Conservation (phyloP, 2,113 vertebrate species). For the Todiramphus saurophagus region DNA sequence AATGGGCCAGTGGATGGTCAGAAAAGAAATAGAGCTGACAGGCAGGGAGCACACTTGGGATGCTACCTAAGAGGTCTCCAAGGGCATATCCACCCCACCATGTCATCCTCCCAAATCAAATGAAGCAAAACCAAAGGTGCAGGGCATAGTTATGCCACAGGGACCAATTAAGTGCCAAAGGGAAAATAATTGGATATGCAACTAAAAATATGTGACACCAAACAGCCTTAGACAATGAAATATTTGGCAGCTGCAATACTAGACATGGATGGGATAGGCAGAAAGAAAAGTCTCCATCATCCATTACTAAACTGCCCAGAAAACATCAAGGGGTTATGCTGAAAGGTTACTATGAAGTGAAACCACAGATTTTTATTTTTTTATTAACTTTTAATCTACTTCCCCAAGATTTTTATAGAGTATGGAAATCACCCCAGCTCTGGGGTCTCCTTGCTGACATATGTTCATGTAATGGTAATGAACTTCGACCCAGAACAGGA, state of each 20-base stretch:
- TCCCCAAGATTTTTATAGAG: neutral
- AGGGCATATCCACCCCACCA: neutral
- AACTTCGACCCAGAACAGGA: neutral
- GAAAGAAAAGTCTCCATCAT: neutral
- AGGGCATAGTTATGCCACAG: neutral
- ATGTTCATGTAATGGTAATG: neutral
- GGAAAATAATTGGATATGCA: neutral
- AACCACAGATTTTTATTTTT: neutral
- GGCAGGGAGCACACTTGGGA: neutral
- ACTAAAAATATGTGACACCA: neutral
- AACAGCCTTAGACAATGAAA: neutral
- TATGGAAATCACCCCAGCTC: neutral
- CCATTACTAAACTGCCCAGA: neutral
- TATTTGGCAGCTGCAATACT: neutral
- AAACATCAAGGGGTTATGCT: neutral
- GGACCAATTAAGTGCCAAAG: neutral
- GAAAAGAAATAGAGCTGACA: neutral
- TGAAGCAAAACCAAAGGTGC: accelerated
- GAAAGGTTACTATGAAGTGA: neutral
- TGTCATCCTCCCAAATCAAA: neutral
- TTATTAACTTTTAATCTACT: neutral
- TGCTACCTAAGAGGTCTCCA: neutral
- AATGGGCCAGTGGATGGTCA: neutral
- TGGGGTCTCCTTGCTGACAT: neutral
- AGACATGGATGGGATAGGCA: neutral